These are phyloP conservation scores for Archilochus colubris DNA, from an alignment of 2,113 vertebrate species.

Conservation along the genomic window DNA sequence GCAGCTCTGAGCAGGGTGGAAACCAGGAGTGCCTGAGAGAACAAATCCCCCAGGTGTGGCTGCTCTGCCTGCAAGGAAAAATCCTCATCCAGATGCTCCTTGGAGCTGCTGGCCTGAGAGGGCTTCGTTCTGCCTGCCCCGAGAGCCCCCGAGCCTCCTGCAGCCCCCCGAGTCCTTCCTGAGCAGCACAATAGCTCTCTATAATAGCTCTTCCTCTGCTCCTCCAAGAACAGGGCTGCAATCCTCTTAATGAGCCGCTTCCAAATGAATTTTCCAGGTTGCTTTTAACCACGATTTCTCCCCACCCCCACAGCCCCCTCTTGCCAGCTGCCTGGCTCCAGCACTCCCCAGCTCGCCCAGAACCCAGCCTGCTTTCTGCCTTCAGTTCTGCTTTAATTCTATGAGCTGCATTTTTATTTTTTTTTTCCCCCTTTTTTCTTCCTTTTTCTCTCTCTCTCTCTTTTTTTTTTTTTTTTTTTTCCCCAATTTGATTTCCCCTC, in stretches of 20 bases:
- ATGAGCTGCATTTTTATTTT: neutral
- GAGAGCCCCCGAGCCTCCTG: neutral
- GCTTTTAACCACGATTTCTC: neutral
- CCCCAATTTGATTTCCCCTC: no score
- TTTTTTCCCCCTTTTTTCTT: no score
- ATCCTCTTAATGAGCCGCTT: conserved; percentile 13
- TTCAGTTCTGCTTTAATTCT: neutral
- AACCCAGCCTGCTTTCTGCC: neutral
- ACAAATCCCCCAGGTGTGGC: neutral
- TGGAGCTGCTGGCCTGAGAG: neutral
- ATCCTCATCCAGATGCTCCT: conserved; percentile 9
- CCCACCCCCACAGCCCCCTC: neutral
- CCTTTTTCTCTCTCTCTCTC: neutral
- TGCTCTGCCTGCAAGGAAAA: neutral
- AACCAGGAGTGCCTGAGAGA: neutral
- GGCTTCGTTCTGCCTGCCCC: accelerated
- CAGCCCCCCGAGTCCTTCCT: neutral
- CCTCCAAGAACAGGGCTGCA: neutral
- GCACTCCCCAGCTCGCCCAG: conserved; percentile 15
- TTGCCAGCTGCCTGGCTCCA: conserved; percentile 10
- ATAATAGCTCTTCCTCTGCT: conserved; percentile 29
- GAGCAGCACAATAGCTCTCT: conserved; percentile 24
- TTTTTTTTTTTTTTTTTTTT: no score
- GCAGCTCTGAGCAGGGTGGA: neutral
- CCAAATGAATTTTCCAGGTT: conserved; percentile 32